These are phyloP conservation scores for Eulemur albifrons DNA, from an alignment of 2,797 vertebrate species.

Conservation along the genomic window DNA sequence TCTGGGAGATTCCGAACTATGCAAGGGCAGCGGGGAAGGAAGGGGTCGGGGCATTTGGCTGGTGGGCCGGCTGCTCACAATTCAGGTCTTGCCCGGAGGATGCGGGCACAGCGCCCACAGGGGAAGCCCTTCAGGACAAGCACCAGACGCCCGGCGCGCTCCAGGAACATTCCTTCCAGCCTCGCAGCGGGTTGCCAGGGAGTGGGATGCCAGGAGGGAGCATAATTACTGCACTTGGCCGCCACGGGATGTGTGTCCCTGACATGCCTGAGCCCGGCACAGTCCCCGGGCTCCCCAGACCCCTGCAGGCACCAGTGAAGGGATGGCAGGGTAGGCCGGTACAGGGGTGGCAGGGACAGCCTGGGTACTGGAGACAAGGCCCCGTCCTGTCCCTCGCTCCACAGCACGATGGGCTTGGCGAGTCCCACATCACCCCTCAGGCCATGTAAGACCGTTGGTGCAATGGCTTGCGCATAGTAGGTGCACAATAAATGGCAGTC, in stretches of 20 bases:
- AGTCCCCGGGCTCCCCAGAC: neutral
- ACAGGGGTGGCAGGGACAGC: neutral
- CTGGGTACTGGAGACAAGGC: neutral
- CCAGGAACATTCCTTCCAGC: conserved; percentile 55
- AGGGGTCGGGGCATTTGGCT: neutral
- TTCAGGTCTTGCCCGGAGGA: conserved; percentile 1
- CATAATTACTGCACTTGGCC: neutral
- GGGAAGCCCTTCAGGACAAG: conserved; percentile 66
- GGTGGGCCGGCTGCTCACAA: neutral
- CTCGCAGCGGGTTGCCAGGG: conserved; percentile 51
- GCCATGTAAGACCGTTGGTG: neutral
- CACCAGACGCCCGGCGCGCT: conserved; percentile 34
- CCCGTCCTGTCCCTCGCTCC: neutral
- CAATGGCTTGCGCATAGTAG: neutral
- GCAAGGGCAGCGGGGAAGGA: neutral
- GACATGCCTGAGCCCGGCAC: neutral
- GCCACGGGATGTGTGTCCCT: neutral
- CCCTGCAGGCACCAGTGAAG: neutral
- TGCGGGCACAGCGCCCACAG: conserved; percentile 57
- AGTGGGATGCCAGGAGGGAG: conserved; percentile 51
- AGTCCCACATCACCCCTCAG: neutral
- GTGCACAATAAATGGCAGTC: neutral
- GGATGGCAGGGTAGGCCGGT: neutral
- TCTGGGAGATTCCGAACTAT: neutral
- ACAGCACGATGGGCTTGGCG: neutral